Evolutionary conservation across 92 coral and sea anemone genomes (phyloP).

Genomic region (Plumapathes pennacea): DNA sequence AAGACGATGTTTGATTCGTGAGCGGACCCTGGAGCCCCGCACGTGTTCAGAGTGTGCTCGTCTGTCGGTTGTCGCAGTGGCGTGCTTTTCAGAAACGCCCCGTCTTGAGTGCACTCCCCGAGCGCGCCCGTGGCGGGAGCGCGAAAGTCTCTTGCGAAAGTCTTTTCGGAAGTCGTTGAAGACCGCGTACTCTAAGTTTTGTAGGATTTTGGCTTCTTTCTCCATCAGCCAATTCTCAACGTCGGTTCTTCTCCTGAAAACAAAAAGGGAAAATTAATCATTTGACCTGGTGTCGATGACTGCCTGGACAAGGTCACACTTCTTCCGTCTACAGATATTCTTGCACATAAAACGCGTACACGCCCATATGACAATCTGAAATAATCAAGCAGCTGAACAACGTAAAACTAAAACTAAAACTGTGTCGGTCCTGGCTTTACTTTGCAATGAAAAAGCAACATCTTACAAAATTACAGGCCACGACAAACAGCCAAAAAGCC

Average conservation of each 20-base stretch:
- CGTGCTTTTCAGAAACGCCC: constrained; percentile 1
- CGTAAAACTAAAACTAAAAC: no score
- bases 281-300: no score
- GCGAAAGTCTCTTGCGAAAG: constrained; percentile 73
- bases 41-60: constrained; percentile 67
- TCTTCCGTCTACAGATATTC: no score
- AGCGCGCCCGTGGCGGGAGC: constrained; percentile 50
- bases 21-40: constrained; percentile 52
- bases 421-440: no score
- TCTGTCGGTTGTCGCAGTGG: constrained; percentile 20
- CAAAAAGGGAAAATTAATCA: background rate
- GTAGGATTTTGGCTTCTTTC: constrained; percentile 68
- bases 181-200: constrained; percentile 90
- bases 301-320: no score
- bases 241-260: constrained; percentile 66
- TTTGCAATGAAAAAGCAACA: no score
- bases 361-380: no score
- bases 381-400: no score
- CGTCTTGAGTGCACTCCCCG: constrained; percentile 16
- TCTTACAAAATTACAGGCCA: no score
- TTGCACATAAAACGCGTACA: no score
- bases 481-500: no score
- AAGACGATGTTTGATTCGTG: constrained; percentile 35
- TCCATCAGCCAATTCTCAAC: constrained; percentile 61
- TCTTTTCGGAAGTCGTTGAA: constrained; percentile 96